Evolutionary conservation across 2,888 invertebrate genomes (phyloP), one percentile per base, ranked within the genome.

Genomic region (Drosophila affinis): DNA sequence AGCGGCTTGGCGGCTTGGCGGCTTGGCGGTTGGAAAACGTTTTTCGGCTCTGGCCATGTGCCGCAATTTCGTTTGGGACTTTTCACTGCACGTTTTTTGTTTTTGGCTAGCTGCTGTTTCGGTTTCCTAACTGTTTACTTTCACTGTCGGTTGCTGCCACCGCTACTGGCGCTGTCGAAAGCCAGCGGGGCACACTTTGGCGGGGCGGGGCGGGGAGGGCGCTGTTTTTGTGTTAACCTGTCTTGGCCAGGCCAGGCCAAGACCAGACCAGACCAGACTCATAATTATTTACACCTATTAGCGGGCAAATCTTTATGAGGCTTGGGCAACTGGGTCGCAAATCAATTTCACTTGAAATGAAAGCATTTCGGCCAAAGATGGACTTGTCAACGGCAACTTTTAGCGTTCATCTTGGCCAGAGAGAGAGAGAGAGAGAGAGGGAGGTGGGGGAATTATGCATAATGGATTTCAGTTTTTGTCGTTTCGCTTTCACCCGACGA

Each of bases 271-370:
- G 69, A 69, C 72, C 49, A 32, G 17, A 56, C 62, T 86, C 83
- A 83, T 83, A 83, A 84, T 88, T 84, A 84, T 83, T 88, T 83
- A 82, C 86, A 88, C 83, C 72, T 82, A 78, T 84, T 80, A 88
- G 73, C 79, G 73, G 82, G 56, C 60, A 70, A 46, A 76, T 73
- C 65, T 84, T 72, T 73, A 64, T 84, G 65, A 83, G 79, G 85
- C 88, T 67, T 68, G 71, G 78, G 72, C 78, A 84, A 80, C 76
- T 84, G 80, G 88, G 83, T 88, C 88, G 88, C 80, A 86, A 88
- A 88, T 84, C 88, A 84, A 84, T 84, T 84, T 84, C 83, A 84
- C 88, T 84, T 88, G 62, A 82, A 88, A 84, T 78, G 83, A 84
- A 84, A 84, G 83, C 83, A 84, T 62, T 81, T 73, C 52, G 69